These are phyloP conservation scores for Brevimyrus niger DNA, from an alignment of 2,113 vertebrate genomes.

Conservation along the genomic window DNA sequence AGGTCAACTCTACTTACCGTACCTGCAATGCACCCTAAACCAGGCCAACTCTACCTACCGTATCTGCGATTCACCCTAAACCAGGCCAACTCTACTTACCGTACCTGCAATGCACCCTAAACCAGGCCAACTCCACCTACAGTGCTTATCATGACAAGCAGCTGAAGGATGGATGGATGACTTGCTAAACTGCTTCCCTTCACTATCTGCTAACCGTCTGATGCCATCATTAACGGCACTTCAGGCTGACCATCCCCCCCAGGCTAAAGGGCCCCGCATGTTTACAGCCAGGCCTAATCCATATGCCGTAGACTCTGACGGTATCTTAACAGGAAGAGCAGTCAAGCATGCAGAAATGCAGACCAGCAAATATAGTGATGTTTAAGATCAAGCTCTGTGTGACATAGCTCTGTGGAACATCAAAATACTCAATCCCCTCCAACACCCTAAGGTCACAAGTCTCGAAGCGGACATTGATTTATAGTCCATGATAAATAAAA, in stretches of 20 bases:
- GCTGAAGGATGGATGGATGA: not conserved
- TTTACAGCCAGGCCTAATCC: not conserved
- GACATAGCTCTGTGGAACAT: not conserved
- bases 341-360: not conserved
- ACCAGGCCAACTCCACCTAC: no score
- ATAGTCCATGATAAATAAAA: not conserved
- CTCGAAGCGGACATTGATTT: not conserved
- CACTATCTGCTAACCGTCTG: not conserved
- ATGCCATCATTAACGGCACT: not conserved
- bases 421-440: not conserved
- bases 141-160: not conserved
- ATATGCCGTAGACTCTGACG: not conserved
- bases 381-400: not conserved
- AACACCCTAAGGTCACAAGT: not conserved
- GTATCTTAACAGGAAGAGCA: not conserved
- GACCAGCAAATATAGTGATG: not conserved
- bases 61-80: not conserved
- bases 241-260: not conserved
- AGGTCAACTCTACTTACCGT: no score
- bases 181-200: not conserved
- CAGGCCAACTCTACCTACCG: not conserved
- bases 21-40: not conserved
- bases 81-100: not conserved
- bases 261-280: not conserved
- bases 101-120: not conserved